Evolutionary conservation across 2,888 invertebrate genomes (phyloP).

Genomic region (Meiosimyza decipiens): DNA sequence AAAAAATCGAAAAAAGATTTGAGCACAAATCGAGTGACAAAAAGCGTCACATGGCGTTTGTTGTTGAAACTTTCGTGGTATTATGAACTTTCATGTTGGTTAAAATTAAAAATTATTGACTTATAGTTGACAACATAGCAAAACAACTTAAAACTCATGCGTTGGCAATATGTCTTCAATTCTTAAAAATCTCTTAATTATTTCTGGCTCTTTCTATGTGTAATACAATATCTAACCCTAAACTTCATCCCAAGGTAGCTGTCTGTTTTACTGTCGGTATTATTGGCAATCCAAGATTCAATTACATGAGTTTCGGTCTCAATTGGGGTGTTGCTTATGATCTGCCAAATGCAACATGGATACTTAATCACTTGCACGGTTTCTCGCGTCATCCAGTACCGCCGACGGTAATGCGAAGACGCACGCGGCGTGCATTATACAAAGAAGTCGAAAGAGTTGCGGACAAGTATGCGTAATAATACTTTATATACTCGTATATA

Average conservation of each 20-base stretch:
- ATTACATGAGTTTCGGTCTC: slow-evolving; percentile 73
- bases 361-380: slow-evolving; percentile 63
- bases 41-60: no score
- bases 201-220: background rate
- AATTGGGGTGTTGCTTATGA: slow-evolving; percentile 80
- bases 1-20: no score
- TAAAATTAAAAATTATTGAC: no score
- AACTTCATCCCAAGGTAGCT: slow-evolving; percentile 66
- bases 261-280: slow-evolving; percentile 73
- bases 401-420: slow-evolving; percentile 69
- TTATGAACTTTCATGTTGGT: no score
- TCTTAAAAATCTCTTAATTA: background rate
- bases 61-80: no score
- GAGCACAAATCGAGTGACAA: no score
- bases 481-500: background rate
- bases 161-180: no score
- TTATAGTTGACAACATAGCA: no score
- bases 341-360: slow-evolving; percentile 71
- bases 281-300: slow-evolving; percentile 70
- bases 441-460: slow-evolving; percentile 68
- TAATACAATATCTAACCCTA: background rate
- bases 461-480: slow-evolving; percentile 70
- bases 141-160: no score
- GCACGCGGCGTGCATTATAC: slow-evolving; percentile 57
- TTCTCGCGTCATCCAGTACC: slow-evolving; percentile 52